phyloP scores from a whole-genome alignment of 35 echinoderm and acorn worm species.

The Ophioderma brevispina region DNA sequence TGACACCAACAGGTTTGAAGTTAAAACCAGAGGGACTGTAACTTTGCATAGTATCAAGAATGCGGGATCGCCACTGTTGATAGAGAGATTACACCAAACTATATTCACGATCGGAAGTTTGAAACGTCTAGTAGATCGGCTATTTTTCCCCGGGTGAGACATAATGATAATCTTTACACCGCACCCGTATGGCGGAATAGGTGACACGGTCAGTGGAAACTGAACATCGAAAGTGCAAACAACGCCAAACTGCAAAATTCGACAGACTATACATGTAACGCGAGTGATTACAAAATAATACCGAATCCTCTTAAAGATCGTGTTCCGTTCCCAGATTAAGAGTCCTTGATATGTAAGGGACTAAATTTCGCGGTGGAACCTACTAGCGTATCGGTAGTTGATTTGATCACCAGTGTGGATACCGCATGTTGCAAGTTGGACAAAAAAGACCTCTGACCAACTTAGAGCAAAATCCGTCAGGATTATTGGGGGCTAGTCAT shows the following conservation, averaged over 20 bases:
- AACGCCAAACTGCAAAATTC: neutral
- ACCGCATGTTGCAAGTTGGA: too few relatives aligned
- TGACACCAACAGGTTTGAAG: neutral
- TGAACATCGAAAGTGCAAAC: neutral
- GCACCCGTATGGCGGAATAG: neutral
- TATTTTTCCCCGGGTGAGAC: neutral
- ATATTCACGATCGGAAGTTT: neutral
- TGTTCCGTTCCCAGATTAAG: too few relatives aligned
- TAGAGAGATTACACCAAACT: neutral
- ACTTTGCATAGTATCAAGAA: neutral
- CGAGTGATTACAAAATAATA: too few relatives aligned
- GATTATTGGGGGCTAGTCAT: too few relatives aligned
- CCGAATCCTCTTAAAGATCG: too few relatives aligned
- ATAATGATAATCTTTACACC: neutral
- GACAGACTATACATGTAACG: too few relatives aligned
- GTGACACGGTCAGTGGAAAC: neutral
- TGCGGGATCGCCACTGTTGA: neutral
- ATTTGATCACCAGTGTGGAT: too few relatives aligned
- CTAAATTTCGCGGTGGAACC: too few relatives aligned
- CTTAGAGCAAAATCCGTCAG: too few relatives aligned
- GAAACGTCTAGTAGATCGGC: neutral
- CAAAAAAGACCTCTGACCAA: too few relatives aligned
- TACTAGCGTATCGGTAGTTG: too few relatives aligned
- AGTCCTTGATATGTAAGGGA: too few relatives aligned
- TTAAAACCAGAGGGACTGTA: neutral